Base-by-base conservation (phyloP, 2,113 vertebrate species). In the Felis catus region DNA sequence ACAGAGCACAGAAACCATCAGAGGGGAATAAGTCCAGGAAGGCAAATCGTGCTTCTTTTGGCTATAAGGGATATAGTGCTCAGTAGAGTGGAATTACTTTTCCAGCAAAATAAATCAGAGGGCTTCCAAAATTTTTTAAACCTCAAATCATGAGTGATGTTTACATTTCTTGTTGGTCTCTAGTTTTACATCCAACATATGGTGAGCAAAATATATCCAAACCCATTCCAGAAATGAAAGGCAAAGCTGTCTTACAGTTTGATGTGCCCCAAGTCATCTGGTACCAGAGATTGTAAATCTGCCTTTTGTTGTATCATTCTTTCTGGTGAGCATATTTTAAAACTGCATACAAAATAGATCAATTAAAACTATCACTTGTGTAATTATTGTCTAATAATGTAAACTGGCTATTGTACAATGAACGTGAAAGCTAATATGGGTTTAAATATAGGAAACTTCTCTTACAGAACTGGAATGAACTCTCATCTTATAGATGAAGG, bases 31-130 rank as follows among this genome's bases (percentile, higher is more conserved):
- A 89, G 53, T 86, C 21, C 84, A 86, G 45, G 61, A 92, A 93
- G 53, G 80, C 36, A 31, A 85, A 94, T 19, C 68, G 48, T 82
- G 36, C 80, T 93, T 73, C 96, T 82, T 88, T n/a, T 5, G 45
- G 65, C 55, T 92, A 0, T 48, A 55, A 94, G 63, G 31, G 48
- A 84, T 70, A 33, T n/a, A 14, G 31, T 25, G 0, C 55, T 94
- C 71, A 65, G 81, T 29, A 63, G 18, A 86, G 9, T 48, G 45
- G 33, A 91, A 97, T 97, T 96, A 95, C 45, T 96, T 96, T 92
- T 71, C 88, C 39, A 91, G 39, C 16, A 92, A 96, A 89, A 94
- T 84, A 93, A 97, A 87, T 89, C 91, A 89, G 73, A 96, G 13
- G 21, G 55, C 21, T 84, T 39, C 55, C 53, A 10, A 71, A 91